Percentiles rank a stretch among this genome's conserved stretches.
Evolutionary conservation across 2,797 vertebrate genomes (phyloP).

Genomic region (Ctenopoma kingsleyae): DNA sequence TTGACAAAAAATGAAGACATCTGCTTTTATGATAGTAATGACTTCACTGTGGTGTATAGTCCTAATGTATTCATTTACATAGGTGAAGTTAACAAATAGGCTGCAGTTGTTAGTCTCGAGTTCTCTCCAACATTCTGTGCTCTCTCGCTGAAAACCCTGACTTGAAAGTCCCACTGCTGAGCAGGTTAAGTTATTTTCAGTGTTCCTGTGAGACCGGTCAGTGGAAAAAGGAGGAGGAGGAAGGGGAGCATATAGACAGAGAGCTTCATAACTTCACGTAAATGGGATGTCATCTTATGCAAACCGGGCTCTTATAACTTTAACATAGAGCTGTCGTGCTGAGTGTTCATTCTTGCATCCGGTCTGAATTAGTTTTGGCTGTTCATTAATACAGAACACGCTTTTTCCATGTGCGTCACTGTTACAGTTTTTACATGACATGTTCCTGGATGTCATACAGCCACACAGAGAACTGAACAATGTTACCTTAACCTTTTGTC

Average conservation of each 20-base stretch:
- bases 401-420: conserved; percentile 9
- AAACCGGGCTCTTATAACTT: conserved; percentile 51
- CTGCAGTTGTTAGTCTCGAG: conserved; percentile 45
- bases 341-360: conserved; percentile 32
- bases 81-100: conserved; percentile 57
- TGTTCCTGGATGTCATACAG: conserved; percentile 29
- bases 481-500: conserved; percentile 81
- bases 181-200: conserved; percentile 87
- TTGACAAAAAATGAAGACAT: conserved; percentile 78
- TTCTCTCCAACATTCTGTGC: conserved; percentile 58
- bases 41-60: conserved; percentile 71
- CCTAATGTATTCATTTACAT: conserved; percentile 67
- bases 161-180: conserved; percentile 81
- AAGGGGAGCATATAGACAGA: conserved; percentile 32
- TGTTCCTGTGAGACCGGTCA: conserved; percentile 83
- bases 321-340: conserved; percentile 38
- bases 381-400: conserved; percentile 37
- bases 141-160: conserved; percentile 73
- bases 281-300: conserved; percentile 61
- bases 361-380: conserved; percentile 40
- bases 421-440: conserved; percentile 30
- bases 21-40: conserved; percentile 80
- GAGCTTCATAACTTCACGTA: conserved; percentile 65
- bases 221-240: conserved; percentile 52
- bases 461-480: conserved; percentile 44